These are phyloP conservation scores for Phylloscopus collybita DNA, from an alignment of 2,797 vertebrate species.

Conservation along the genomic window DNA sequence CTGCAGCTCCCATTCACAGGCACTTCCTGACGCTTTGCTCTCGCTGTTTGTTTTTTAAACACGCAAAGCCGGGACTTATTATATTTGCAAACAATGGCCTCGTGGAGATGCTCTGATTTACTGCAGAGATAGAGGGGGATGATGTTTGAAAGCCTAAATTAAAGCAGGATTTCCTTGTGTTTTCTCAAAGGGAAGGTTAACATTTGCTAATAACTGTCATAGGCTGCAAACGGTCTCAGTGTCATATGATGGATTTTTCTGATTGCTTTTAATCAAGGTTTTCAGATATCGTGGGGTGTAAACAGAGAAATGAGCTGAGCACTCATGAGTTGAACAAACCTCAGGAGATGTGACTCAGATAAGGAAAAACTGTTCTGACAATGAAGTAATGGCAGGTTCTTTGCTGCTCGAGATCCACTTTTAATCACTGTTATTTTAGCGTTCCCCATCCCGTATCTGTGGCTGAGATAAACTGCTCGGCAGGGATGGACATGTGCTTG, in stretches of 20 bases:
- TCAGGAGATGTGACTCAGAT: slow-evolving; percentile 31
- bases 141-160: slow-evolving; percentile 31
- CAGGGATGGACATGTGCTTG: not conserved
- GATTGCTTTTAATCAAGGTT: slow-evolving; percentile 45
- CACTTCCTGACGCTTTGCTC: slow-evolving; percentile 13
- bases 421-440: not conserved
- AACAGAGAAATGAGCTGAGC: slow-evolving; percentile 8
- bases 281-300: not conserved
- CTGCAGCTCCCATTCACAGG: not conserved
- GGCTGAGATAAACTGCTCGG: not conserved
- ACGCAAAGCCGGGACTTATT: slow-evolving; percentile 34
- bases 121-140: slow-evolving; percentile 51
- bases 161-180: slow-evolving; percentile 47
- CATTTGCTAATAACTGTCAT: slow-evolving; percentile 25
- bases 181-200: slow-evolving; percentile 34
- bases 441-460: not conserved
- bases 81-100: slow-evolving; percentile 71
- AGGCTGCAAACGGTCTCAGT: not conserved
- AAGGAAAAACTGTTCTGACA: slow-evolving; percentile 16
- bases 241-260: slow-evolving; percentile 39
- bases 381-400: slow-evolving; percentile 24
- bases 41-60: slow-evolving; percentile 29
- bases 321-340: slow-evolving; percentile 1
- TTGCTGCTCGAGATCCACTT: not conserved
- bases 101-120: slow-evolving; percentile 66